Percentiles rank a stretch among this genome's conserved stretches.
phyloP scores from a whole-genome alignment of 92 coral and sea anemone species.

The Phenganax stokvisi region DNA sequence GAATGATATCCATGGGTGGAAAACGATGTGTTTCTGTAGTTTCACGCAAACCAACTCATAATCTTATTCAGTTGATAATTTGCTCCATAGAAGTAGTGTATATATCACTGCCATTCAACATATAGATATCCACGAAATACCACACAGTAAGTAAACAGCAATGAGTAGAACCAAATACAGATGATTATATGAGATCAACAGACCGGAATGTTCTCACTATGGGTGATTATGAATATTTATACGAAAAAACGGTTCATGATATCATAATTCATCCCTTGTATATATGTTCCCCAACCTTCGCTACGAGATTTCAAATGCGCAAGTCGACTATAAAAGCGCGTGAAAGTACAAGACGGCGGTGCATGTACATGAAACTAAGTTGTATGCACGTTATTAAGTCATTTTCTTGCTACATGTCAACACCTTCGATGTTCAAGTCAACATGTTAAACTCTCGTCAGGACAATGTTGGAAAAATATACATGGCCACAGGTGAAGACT shows the following conservation, averaged over 20 bases:
- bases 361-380: not conserved
- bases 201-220: slow-evolving; percentile 26
- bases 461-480: not conserved
- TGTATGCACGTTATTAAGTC: not conserved
- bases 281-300: not conserved
- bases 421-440: not conserved
- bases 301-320: not conserved
- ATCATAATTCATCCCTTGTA: not conserved
- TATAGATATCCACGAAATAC: not conserved
- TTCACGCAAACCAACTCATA: not conserved
- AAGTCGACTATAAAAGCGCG: no score
- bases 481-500: not conserved
- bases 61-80: not conserved
- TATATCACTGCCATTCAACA: slow-evolving; percentile 3
- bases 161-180: slow-evolving; percentile 18
- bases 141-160: not conserved
- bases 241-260: not conserved
- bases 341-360: not conserved
- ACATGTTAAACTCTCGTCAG: not conserved
- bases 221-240: slow-evolving; percentile 21
- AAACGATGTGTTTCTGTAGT: not conserved
- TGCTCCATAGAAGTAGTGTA: not conserved
- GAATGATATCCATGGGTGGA: slow-evolving; percentile 13
- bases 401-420: slow-evolving; percentile 7
- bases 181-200: not conserved